Evolutionary conservation across 2,797 vertebrate genomes (phyloP), one percentile per base, ranked within the genome.

Genomic region (Pampus argenteus): DNA sequence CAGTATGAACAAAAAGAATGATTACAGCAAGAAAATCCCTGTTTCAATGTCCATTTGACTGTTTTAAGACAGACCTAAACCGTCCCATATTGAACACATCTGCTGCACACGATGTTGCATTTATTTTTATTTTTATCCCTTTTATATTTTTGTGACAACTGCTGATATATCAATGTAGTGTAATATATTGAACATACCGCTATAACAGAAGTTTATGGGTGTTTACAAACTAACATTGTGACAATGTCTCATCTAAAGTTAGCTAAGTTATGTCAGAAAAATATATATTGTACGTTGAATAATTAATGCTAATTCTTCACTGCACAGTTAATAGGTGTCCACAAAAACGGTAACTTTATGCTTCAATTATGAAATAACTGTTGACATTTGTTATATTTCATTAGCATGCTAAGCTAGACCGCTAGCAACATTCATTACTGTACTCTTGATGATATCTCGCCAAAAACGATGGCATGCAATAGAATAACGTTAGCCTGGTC

Each of bases 321-420:
- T 18, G 9, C 6, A 25, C 2, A 20, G 15, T 3, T 26, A 51
- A 28, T 17, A 9, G 0, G 5, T 34, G 5, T 9, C 3, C 22
- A 2, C 10, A 42, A 9, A 13, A 36, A 4, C 11, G 49, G 31
- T n/a, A 57, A 29, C 20, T 6, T 34, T 2, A 18, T 7, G 17
- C 9, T 74, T 57, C 15, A 7, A 51, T 44, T 31, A 20, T 22
- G 0, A 71, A 45, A 31, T 13, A 62, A 9, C 22, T 57, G 6
- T 17, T 44, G 4, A 6, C 36, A 50, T 34, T 82, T 74, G 23
- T 74, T 45, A 44, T 26, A 25, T 2, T 31, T 59, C 20, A 67
- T 78, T 88, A 88, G 86, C 89, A 81, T 71, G 85, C 79, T 85
- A 74, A 0, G 78, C 84, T 74, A 72, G 5, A 8, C 14, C 36